These are phyloP conservation scores for Ceramica pisi DNA, from an alignment of 2,888 invertebrate species.

Conservation along the genomic window DNA sequence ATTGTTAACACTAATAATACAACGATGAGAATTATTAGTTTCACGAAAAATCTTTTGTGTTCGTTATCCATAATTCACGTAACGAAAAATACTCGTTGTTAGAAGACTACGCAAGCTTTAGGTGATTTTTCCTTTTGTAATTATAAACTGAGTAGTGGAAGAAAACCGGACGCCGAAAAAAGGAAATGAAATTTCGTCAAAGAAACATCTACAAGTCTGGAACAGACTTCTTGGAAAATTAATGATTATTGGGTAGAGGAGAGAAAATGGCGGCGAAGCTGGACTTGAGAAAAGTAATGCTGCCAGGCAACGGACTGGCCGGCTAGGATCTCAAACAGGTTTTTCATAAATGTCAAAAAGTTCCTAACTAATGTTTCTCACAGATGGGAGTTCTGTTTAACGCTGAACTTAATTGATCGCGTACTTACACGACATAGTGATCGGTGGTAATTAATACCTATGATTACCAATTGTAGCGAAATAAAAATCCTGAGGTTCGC, in stretches of 20 bases:
- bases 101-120: slow-evolving; percentile 20
- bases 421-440: slow-evolving; percentile 23
- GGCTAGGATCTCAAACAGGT: slow-evolving; percentile 34
- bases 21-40: slow-evolving; percentile 53
- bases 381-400: slow-evolving; percentile 23
- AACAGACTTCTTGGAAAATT: slow-evolving; percentile 69
- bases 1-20: slow-evolving; percentile 53
- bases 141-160: slow-evolving; percentile 57
- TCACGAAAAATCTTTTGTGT: slow-evolving; percentile 54
- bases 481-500: too few species aligned
- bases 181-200: slow-evolving; percentile 72
- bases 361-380: slow-evolving; percentile 32
- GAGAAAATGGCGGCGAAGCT: slow-evolving; percentile 34
- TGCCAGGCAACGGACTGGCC: slow-evolving; percentile 21
- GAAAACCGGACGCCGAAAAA: slow-evolving; percentile 47
- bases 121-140: slow-evolving; percentile 48
- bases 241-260: slow-evolving; percentile 70
- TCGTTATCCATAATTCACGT: slow-evolving; percentile 45
- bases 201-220: slow-evolving; percentile 68
- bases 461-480: slow-evolving; percentile 13
- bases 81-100: slow-evolving; percentile 31
- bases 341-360: slow-evolving; percentile 50
- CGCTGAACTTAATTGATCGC: slow-evolving; percentile 10
- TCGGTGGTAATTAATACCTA: slow-evolving; percentile 25
- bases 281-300: slow-evolving; percentile 59